A percentile compares a stretch with the other conserved stretches of the same genome.
Conservation (phyloP, 2,888 invertebrate genomes). For the Drosophila sordidapex region DNA sequence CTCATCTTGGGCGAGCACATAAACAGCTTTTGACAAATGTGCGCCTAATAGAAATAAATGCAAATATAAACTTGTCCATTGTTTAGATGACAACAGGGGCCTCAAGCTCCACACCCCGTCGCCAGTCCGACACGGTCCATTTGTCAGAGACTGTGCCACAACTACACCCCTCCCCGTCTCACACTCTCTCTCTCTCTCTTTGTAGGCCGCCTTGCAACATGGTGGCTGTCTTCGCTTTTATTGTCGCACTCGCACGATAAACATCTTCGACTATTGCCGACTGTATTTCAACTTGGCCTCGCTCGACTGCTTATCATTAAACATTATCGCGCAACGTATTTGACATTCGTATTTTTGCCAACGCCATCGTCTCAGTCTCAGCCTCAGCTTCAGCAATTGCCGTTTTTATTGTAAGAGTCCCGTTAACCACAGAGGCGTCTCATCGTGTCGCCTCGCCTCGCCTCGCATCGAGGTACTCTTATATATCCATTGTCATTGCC, state of each 20-base stretch:
- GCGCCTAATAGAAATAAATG: slow-evolving; percentile 80
- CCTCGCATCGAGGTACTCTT: slow-evolving; percentile 6
- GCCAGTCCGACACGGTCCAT: slow-evolving; percentile 77
- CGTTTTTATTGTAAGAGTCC: slow-evolving; percentile 68
- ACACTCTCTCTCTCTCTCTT: neutral
- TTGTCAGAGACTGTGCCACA: slow-evolving; percentile 59
- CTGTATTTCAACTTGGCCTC: slow-evolving; percentile 68
- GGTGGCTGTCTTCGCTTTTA: slow-evolving; percentile 74
- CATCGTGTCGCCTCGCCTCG: neutral
- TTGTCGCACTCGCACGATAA: slow-evolving; percentile 81
- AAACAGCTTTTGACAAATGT: slow-evolving; percentile 81
- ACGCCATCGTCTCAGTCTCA: slow-evolving; percentile 21
- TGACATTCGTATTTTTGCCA: slow-evolving; percentile 63
- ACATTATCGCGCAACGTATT: slow-evolving; percentile 76
- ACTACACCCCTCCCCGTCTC: neutral
- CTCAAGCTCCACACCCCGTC: slow-evolving; percentile 21
- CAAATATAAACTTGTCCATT: slow-evolving; percentile 82
- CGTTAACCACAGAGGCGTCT: slow-evolving; percentile 69
- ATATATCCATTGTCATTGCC: slow-evolving; percentile 51
- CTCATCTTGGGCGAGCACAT: slow-evolving; percentile 60
- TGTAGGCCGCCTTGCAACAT: slow-evolving; percentile 25
- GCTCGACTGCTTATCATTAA: slow-evolving; percentile 70
- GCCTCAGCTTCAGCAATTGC: slow-evolving; percentile 14
- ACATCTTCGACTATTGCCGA: slow-evolving; percentile 80
- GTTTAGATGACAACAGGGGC: slow-evolving; percentile 65